Evolutionary conservation across 2,797 vertebrate species (phyloP).

Genomic region (Amblyopsis hoosieri): DNA sequence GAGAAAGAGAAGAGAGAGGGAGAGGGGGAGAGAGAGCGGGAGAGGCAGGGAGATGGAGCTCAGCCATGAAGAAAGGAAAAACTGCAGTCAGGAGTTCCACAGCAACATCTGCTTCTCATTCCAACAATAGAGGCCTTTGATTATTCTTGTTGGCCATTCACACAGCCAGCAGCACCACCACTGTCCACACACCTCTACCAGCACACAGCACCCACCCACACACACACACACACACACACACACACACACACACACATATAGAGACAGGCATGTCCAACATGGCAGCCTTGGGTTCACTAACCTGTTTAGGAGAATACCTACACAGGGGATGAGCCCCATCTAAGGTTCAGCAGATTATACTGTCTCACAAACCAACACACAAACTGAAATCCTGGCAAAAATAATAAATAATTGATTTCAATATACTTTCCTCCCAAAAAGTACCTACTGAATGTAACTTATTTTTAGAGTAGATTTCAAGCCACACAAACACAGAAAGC

Average conservation of each 20-base stretch:
- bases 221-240: neutral
- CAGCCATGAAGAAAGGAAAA: slow-evolving; percentile 71
- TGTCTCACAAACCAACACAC: too few relatives aligned
- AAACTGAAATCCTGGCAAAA: too few relatives aligned
- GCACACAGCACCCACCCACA: neutral
- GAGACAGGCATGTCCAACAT: too few relatives aligned
- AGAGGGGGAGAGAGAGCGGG: slow-evolving; percentile 32
- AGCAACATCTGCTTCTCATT: slow-evolving; percentile 93
- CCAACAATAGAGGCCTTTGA: slow-evolving; percentile 85
- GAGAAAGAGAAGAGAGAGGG: slow-evolving; percentile 7
- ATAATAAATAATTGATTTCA: too few relatives aligned
- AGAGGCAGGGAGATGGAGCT: slow-evolving; percentile 37
- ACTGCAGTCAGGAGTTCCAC: slow-evolving; percentile 86
- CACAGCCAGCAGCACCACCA: slow-evolving; percentile 38
- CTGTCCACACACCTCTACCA: slow-evolving; percentile 22
- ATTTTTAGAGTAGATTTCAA: neutral
- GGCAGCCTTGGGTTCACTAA: too few relatives aligned
- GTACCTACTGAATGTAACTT: too few relatives aligned
- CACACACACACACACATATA: neutral
- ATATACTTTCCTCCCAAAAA: too few relatives aligned
- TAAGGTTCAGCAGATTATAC: too few relatives aligned
- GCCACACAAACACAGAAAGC: slow-evolving; percentile 6
- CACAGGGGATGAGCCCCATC: too few relatives aligned
- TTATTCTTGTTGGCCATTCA: slow-evolving; percentile 69
- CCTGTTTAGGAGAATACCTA: too few relatives aligned